Base-by-base conservation (phyloP, 2,797 vertebrate species). In the Corythornis leucogaster region DNA sequence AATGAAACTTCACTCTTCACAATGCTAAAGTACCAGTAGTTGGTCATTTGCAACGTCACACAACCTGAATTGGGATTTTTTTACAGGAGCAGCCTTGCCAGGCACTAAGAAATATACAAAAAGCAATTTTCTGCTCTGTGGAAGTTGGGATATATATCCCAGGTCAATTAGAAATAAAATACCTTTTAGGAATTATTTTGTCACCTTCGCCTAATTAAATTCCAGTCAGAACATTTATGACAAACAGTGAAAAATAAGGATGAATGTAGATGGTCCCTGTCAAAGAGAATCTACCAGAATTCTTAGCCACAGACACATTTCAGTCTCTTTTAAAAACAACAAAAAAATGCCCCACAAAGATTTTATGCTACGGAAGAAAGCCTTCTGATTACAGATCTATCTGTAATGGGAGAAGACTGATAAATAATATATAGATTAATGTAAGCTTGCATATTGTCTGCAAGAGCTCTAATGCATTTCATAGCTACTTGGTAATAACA, bases 361-460 rank as follows among this genome's bases (percentile, higher is more conserved):
- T 94, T 93, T 89, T 46, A 87, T 1, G 12, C 55, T 50, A 62
- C 0, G 1, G 82, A 83, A 85, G 83, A 89, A 82, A 93, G 85
- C 70, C 84, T 93, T 92, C 43, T 1, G 4, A 90, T 91, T 93
- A 89, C 82, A 78, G 77, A 84, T 61, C 87, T 89, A 85, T 80
- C 42, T 94, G 87, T 87, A 96, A 94, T 18, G 92, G 71, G 83
- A 95, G 89, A 85, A 91, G 90, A 58, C 33, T 94, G 80, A 92
- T 94, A 96, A 96, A 96, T 92, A 94, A 94, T 96, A 92, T 46
- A 93, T 80, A 81, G 76, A 92, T 77, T 79, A 93, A 85, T 89
- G 77, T 11, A 16, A 91, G 88, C 78, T 77, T 91, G 80, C 68
- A 90, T 90, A 88, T 42, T 82, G 58, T 50, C 89, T 93, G 86